Conservation (phyloP, 2,113 vertebrate species). For the Nyctereutes procyonoides region DNA sequence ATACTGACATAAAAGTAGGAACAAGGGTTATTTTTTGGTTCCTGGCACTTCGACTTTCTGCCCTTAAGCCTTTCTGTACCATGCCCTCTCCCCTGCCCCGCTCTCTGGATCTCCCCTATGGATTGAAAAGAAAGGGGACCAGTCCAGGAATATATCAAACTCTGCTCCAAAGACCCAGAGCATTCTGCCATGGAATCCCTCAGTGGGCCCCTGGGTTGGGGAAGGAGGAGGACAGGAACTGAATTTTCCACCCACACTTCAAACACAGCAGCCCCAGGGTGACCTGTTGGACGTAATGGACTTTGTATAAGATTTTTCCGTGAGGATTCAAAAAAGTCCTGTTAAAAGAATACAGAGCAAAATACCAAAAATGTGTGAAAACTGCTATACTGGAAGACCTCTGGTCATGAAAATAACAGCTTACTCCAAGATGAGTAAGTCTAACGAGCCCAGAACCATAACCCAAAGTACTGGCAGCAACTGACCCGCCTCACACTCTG, state of each 20-base stretch:
- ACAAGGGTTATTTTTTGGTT: not conserved
- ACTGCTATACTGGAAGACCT: not conserved
- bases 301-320: slow-evolving; percentile 28
- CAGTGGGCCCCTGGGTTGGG: not conserved
- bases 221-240: not conserved
- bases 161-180: not conserved
- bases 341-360: not conserved
- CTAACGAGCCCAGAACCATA: not conserved
- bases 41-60: not conserved
- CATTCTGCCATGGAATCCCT: not conserved
- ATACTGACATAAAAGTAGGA: not conserved
- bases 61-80: not conserved
- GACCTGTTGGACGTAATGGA: not conserved
- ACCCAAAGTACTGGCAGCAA: not conserved
- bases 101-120: not conserved
- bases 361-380: slow-evolving; percentile 1
- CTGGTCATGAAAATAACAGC: not conserved
- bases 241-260: not conserved
- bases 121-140: not conserved
- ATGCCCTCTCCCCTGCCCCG: not conserved
- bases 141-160: not conserved
- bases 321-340: not conserved
- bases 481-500: not conserved
- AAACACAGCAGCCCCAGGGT: not conserved
- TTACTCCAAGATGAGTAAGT: not conserved